A percentile compares a stretch with the other conserved stretches of the same genome.
Evolutionary conservation across 2,888 invertebrate species (phyloP).

Genomic region (Drosophila melanosoma): DNA sequence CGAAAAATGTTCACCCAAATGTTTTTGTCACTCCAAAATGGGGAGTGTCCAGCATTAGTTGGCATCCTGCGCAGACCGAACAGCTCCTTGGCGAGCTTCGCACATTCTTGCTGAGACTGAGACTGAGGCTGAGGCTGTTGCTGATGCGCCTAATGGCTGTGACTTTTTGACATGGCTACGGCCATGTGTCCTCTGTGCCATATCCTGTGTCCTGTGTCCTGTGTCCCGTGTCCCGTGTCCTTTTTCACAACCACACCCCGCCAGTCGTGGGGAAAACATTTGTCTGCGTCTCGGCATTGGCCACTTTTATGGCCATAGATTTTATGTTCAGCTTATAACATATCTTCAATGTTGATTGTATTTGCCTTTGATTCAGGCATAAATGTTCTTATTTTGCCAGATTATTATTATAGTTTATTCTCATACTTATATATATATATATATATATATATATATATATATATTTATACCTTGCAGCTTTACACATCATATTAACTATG

Average conservation of each 20-base stretch:
- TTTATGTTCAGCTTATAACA: slow-evolving; percentile 66
- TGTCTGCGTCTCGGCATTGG: slow-evolving; percentile 50
- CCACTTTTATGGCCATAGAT: slow-evolving; percentile 65
- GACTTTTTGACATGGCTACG: slow-evolving; percentile 78
- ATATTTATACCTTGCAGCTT: not conserved
- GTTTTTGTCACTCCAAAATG: slow-evolving; percentile 50
- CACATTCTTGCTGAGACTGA: slow-evolving; percentile 15
- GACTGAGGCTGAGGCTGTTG: too few relatives aligned
- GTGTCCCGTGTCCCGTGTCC: slow-evolving; percentile 35
- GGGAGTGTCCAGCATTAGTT: slow-evolving; percentile 4
- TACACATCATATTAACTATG: too few relatives aligned
- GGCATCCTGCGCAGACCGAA: not conserved
- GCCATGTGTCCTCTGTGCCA: slow-evolving; percentile 53
- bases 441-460: not conserved
- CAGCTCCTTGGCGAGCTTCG: slow-evolving; percentile 8
- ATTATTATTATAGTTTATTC: slow-evolving; percentile 30
- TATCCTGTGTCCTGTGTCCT: slow-evolving; percentile 39
- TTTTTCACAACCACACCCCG: not conserved
- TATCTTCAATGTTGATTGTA: slow-evolving; percentile 47
- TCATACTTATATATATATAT: not conserved
- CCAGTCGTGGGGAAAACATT: slow-evolving; percentile 13
- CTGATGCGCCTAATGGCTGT: slow-evolving; percentile 73
- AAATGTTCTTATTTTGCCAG: slow-evolving; percentile 19
- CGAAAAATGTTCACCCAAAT: not conserved
- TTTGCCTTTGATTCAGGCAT: slow-evolving; percentile 34